A percentile compares a stretch with the other conserved stretches of the same genome.
These are phyloP conservation scores for Dendrocopos noguchii DNA, from an alignment of 2,113 vertebrate genomes.

Conservation along the genomic window DNA sequence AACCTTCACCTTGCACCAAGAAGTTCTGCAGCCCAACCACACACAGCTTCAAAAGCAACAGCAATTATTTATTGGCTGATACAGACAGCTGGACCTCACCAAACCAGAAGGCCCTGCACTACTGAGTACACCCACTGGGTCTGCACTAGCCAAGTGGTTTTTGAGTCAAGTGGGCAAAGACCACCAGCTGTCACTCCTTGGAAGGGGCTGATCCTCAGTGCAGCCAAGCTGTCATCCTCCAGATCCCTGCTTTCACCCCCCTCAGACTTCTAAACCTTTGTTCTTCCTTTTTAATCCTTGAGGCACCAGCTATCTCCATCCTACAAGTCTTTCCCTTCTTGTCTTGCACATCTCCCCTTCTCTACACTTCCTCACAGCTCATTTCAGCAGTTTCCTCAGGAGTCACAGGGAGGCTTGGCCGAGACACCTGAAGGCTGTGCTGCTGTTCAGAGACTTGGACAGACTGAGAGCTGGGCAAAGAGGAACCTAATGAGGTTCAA, in stretches of 20 bases:
- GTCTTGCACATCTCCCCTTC: neutral
- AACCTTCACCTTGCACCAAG: neutral
- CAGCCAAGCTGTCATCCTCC: neutral
- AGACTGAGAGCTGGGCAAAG: too few relatives aligned
- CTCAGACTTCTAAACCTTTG: neutral
- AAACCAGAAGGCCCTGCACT: neutral
- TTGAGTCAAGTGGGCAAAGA: neutral
- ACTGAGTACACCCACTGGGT: neutral
- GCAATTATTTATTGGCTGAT: neutral
- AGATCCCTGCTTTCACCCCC: neutral
- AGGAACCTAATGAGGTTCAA: too few relatives aligned
- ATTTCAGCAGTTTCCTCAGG: neutral
- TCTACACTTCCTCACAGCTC: neutral
- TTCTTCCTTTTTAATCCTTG: neutral
- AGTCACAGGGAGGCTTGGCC: neutral
- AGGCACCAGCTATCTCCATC: neutral
- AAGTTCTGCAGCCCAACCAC: neutral
- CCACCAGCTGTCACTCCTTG: accelerated
- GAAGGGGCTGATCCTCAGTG: neutral
- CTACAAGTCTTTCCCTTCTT: neutral
- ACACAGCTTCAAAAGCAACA: neutral
- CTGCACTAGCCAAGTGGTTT: neutral
- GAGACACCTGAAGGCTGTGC: too few relatives aligned
- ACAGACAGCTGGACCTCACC: neutral
- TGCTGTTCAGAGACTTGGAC: too few relatives aligned